Base-by-base conservation (phyloP, 2,113 vertebrate genomes). In the Catharus minimus region DNA sequence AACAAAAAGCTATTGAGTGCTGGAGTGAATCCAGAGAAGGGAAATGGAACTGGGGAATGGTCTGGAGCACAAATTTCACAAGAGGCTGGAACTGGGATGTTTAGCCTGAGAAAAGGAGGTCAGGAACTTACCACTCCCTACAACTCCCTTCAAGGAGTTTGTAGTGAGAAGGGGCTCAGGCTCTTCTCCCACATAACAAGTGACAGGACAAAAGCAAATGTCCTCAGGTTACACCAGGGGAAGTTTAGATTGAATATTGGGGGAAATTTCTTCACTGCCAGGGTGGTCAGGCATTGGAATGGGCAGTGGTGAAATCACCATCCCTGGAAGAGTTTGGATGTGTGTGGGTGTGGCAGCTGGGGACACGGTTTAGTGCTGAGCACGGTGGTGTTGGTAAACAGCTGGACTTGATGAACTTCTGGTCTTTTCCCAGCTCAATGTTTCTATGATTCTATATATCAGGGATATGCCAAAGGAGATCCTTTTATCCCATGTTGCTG, bases 361-460 rank as follows among this genome's bases (percentile, higher is more conserved):
- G 39, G 9, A 41, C 14, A 6, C 11, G 33, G 24, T 30, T 73
- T 15, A 11, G 19, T 60, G 46, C 7, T 47, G 46, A n/a, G 22
- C 61, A 19, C 0, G 0, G 14, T 16, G 36, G 16, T 38, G 15
- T 9, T 67, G 46, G n/a, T 39, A 47, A 74, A 39, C 24, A 60
- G 11, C 15, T 39, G 46, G 46, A 47, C n/a, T 46, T 30, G 24
- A 52, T 30, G 58, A 33, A 33, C 20, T 22, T 60, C 7, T 2
- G 24, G 3, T 47, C 24, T 67, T 41, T 53, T 53, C 38, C 39
- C 33, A 4, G 13, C 9, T n/a, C 30, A 30, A 60, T 26, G 5
- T 26, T 74, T 74, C 52, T 67, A 4, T 46, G 39, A 30, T 30
- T 47, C 30, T 36, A 0, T 27, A 15, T 11, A 24, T 5, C 17